Percentiles rank a stretch among this genome's conserved stretches.
phyloP scores from a whole-genome alignment of 2,888 invertebrate genomes.

The Brassicogethes aeneus region DNA sequence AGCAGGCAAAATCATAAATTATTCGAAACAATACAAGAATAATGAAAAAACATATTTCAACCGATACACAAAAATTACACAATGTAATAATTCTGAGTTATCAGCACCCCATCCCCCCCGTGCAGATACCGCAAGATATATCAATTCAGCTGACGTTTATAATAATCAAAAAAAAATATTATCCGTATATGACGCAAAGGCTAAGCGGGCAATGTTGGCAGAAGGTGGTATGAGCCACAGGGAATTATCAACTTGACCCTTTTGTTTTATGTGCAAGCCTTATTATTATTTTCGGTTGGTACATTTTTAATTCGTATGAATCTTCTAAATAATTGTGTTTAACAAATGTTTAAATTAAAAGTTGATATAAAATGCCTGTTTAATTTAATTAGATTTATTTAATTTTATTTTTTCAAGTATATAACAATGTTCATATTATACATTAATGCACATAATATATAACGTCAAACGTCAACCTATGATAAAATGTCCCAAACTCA shows the following conservation, averaged over 20 bases:
- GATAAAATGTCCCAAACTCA: too few relatives aligned
- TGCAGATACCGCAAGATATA: slow-evolving; percentile 30
- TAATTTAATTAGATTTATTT: too few relatives aligned
- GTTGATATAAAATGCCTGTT: too few relatives aligned
- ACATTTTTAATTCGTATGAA: too few relatives aligned
- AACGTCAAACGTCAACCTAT: too few relatives aligned
- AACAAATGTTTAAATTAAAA: too few relatives aligned
- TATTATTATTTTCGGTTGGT: too few relatives aligned
- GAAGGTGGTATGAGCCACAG: not conserved
- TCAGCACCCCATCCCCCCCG: slow-evolving; percentile 15
- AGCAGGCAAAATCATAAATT: slow-evolving; percentile 3
- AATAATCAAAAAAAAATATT: slow-evolving; percentile 34
- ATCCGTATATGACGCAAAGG: slow-evolving; percentile 14
- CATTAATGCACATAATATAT: too few relatives aligned
- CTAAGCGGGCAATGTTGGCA: too few relatives aligned
- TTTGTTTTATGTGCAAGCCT: slow-evolving; percentile 25
- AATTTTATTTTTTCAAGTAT: too few relatives aligned
- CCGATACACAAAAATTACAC: slow-evolving; percentile 10
- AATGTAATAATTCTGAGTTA: slow-evolving; percentile 20
- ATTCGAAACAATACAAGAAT: slow-evolving; percentile 10
- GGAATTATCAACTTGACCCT: slow-evolving; percentile 16
- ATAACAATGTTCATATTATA: too few relatives aligned
- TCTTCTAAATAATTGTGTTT: too few relatives aligned
- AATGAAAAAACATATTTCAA: slow-evolving; percentile 12
- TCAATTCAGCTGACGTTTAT: slow-evolving; percentile 33